Evolutionary conservation across 2,888 invertebrate species (phyloP), one percentile per base, ranked within the genome.

Genomic region (Lepidocyrtinus sp.): DNA sequence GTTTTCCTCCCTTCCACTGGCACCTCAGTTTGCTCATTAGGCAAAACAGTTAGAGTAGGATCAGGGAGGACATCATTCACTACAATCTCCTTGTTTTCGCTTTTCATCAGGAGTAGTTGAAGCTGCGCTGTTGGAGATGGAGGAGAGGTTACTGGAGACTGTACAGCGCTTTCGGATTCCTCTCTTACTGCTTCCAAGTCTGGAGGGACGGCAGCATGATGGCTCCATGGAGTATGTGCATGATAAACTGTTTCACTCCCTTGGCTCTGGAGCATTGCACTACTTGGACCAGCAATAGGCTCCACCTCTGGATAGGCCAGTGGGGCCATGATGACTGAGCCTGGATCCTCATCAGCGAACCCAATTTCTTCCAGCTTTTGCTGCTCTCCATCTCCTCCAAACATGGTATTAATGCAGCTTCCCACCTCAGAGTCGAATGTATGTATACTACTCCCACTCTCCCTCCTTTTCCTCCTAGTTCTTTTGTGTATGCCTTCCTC

Each of bases 391-490:
- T 64, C 75, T 0, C 63, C 77, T 26, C 50, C 61, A 67, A 65
- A 77, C 77, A 77, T 77, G 63, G n/a, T 77, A 3, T 21, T 50
- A 61, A 76, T 76, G 24, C 63, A 76, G 26, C 71, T 77, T 17
- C 61, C 77, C 36, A 77, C 71, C 17, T 77, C 77, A 1, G 77
- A 77, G 21, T 77, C 77, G 71, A 65, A 71, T 5, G 77, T 77
- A 22, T 7, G 15, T n/a, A 59, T 65, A 64, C 70, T 63, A 9
- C 45, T 45, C 5, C 68, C 74, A 64, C 75, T 75, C 62, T 63
- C 69, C 22, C 27, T 36, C 45, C 65, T 61, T 70, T 65, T 76
- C 71, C 62, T 80, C 88, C 36, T 88, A 88, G n/a, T 55, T 72
- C 68, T 75, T 75, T 2, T 36, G 68, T 19, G 65, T 65, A 17